Evolutionary conservation across 2,888 invertebrate species (phyloP).

Genomic region (Lithodes maja): DNA sequence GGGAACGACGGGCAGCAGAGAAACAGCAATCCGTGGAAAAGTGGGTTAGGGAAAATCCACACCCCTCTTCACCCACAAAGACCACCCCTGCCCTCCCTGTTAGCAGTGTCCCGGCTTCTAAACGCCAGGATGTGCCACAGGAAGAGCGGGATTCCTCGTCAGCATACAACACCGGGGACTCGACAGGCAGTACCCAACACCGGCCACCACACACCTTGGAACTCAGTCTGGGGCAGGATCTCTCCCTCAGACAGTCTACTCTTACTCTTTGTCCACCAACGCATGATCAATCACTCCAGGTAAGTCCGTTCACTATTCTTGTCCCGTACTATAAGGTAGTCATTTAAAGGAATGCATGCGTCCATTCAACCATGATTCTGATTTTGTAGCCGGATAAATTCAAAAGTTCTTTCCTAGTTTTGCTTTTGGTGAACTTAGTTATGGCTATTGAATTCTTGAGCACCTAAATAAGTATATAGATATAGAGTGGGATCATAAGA

Average conservation of each 20-base stretch:
- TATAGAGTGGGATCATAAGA: no score
- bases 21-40: constrained; percentile 55
- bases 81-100: constrained; percentile 10
- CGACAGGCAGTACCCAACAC: constrained; percentile 79
- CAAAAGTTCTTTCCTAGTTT: no score
- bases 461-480: no score
- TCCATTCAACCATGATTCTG: no score
- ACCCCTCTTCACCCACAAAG: constrained; percentile 39
- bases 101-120: constrained; percentile 30
- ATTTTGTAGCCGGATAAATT: no score
- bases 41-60: constrained; percentile 57
- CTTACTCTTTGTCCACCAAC: constrained; percentile 63
- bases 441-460: no score
- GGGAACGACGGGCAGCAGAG: constrained; percentile 44
- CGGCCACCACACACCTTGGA: constrained; percentile 76
- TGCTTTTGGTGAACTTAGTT: no score
- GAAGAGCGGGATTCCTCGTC: constrained; percentile 81
- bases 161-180: constrained; percentile 85
- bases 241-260: constrained; percentile 65
- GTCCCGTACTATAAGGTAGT: background rate
- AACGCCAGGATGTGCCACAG: constrained; percentile 45
- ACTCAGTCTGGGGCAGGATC: constrained; percentile 75
- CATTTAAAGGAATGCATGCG: no score
- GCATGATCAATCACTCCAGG: constrained; percentile 61
- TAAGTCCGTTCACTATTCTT: constrained; percentile 13